A percentile compares a stretch with the other conserved stretches of the same genome.
These are phyloP conservation scores for Caradrina kadenii DNA, from an alignment of 2,888 invertebrate species.

Conservation along the genomic window DNA sequence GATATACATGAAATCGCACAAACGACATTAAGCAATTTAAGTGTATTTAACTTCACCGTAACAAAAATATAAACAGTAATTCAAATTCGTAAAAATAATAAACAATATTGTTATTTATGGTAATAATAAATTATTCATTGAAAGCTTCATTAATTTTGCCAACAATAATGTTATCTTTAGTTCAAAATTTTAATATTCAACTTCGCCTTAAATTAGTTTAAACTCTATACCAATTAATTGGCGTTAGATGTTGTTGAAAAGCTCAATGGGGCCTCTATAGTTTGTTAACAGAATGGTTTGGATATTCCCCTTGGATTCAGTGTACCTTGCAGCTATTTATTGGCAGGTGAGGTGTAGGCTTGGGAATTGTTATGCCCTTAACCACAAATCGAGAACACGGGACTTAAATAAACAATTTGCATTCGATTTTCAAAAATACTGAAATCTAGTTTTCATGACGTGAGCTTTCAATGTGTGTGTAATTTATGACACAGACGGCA, in stretches of 20 bases:
- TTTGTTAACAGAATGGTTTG: conserved; percentile 39
- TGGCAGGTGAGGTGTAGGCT: conserved; percentile 5
- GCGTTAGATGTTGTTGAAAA: conserved; percentile 40
- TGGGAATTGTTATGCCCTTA: conserved; percentile 17
- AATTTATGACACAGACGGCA: too few relatives aligned
- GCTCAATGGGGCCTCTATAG: conserved; percentile 13
- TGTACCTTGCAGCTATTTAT: conserved; percentile 13
- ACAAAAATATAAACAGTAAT: conserved; percentile 53
- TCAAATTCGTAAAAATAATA: conserved; percentile 34
- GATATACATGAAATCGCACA: conserved; percentile 8
- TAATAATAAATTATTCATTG: conserved; percentile 38
- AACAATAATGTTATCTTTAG: conserved; percentile 47
- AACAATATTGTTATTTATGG: conserved; percentile 38
- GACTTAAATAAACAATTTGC: neutral
- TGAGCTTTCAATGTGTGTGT: neutral
- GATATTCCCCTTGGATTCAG: conserved; percentile 25
- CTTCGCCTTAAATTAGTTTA: conserved; percentile 18
- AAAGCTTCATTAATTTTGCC: conserved; percentile 24
- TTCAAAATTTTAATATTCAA: conserved; percentile 31
- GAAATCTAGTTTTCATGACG: neutral
- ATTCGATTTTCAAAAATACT: neutral
- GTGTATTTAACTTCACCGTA: conserved; percentile 12
- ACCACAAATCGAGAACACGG: neutral
- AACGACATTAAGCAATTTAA: neutral
- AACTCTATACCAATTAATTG: conserved; percentile 41